phyloP scores from a whole-genome alignment of 2,888 invertebrate species.

The Drosophila eohydei region DNA sequence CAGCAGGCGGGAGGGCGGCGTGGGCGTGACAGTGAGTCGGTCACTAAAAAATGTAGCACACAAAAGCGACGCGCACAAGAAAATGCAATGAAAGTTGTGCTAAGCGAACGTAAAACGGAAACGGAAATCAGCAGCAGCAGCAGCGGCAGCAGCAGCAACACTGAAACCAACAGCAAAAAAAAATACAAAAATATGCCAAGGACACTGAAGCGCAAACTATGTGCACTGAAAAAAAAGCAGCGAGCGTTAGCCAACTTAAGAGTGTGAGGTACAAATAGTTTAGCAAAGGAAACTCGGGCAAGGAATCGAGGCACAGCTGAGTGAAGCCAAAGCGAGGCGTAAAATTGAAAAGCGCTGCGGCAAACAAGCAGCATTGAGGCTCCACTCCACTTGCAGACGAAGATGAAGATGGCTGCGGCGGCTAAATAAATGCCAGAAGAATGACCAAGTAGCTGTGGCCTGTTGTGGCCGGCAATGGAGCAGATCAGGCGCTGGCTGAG shows the following conservation, averaged over 20 bases:
- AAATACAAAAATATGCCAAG: constrained; percentile 76
- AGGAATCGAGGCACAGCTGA: constrained; percentile 56
- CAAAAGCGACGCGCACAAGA: constrained; percentile 73
- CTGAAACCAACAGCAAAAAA: constrained; percentile 25
- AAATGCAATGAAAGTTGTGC: constrained; percentile 78
- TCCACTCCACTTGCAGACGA: constrained; percentile 18
- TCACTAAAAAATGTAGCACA: constrained; percentile 65
- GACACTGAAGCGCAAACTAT: constrained; percentile 76
- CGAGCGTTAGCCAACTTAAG: constrained; percentile 23
- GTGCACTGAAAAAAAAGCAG: constrained; percentile 49
- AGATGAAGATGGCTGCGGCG: constrained; percentile 13
- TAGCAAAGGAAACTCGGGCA: constrained; percentile 42
- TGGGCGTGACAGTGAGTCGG: constrained; percentile 53
- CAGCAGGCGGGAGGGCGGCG: constrained; percentile 6
- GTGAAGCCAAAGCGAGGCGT: constrained; percentile 69
- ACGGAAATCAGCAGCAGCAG: constrained; percentile 77
- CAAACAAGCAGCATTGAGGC: constrained; percentile 58
- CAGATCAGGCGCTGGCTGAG: constrained; percentile 8
- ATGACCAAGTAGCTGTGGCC: constrained; percentile 49
- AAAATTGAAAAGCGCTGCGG: constrained; percentile 73
- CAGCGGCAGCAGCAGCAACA: constrained; percentile 29
- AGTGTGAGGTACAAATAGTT: constrained; percentile 26
- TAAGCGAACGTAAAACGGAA: constrained; percentile 79
- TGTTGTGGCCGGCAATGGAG: neutral
- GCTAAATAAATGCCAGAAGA: constrained; percentile 70